phyloP scores from a whole-genome alignment of 2,888 invertebrate species.

The Caradrina clavipalpis region DNA sequence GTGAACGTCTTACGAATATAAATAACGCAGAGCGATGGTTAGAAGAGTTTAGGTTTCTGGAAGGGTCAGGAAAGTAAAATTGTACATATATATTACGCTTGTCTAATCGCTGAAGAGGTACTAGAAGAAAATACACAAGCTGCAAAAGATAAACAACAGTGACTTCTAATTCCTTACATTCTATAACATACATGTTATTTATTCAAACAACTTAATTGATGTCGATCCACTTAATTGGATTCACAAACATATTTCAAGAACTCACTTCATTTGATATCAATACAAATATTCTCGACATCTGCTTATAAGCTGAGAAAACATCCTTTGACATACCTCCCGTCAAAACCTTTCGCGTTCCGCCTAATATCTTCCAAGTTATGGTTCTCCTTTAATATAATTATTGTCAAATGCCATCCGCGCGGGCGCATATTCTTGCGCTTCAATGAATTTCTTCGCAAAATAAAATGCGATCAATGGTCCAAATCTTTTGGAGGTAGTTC shows the following conservation, averaged over 20 bases:
- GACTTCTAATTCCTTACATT: background rate
- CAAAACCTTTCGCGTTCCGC: constrained; percentile 81
- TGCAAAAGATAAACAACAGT: background rate
- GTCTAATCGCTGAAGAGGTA: too few relatives aligned
- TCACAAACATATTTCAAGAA: constrained; percentile 54
- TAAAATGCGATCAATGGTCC: constrained; percentile 83
- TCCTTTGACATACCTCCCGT: constrained; percentile 79
- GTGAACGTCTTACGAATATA: too few relatives aligned
- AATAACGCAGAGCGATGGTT: too few relatives aligned
- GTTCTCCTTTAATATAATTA: constrained; percentile 83
- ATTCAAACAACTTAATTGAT: constrained; percentile 18
- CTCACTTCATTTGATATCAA: constrained; percentile 72
- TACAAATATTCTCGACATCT: constrained; percentile 78
- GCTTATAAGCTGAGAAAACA: constrained; percentile 88
- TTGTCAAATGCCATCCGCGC: constrained; percentile 85
- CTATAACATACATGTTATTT: background rate
- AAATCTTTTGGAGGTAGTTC: constrained; percentile 77
- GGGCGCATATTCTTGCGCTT: constrained; percentile 75
- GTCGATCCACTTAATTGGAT: constrained; percentile 43
- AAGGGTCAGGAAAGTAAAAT: background rate
- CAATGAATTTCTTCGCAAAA: constrained; percentile 83
- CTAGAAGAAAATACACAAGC: too few relatives aligned
- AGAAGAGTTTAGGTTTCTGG: too few relatives aligned
- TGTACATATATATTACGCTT: background rate
- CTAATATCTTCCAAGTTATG: constrained; percentile 83